Base-by-base conservation (phyloP, 2,797 vertebrate genomes). In the Geotrypetes seraphini region DNA sequence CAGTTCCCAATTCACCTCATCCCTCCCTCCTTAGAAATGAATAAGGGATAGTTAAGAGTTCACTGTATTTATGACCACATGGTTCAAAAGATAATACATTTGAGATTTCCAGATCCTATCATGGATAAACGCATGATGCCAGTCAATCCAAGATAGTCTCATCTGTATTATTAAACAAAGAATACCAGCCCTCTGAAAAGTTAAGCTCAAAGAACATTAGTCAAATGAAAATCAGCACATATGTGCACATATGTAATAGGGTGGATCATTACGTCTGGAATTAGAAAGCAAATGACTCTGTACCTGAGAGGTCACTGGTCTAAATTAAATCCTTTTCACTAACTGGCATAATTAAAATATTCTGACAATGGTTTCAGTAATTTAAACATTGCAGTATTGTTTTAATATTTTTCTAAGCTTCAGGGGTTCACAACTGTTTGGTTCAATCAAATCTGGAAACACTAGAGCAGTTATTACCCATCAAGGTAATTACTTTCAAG, bases 401-500 rank as follows among this genome's bases (percentile, higher is more conserved):
- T 72, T 75, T 77, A 81, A 81, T 83, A 74, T 82, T 79, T 81
- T 81, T 72, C 63, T 72, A 78, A 72, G 75, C 79, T 78, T 63
- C 65, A 65, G 58, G 69, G 79, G 67, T 69, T 75, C 64, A 70
- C 72, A 57, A 70, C 57, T 76, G 69, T 79, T 81, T 79, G 67
- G 79, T 55, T 72, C 75, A 77, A 78, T 81, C 69, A 73, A 77
- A 73, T 53, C 63, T 50, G 60, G 61, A 69, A 79, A 75, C 71
- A 70, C 60, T 53, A 60, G 64, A 81, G 72, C 75, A 81, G 78
- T 85, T 86, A 84, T 85, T 77, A 79, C 75, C 81, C 76, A 83
- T 83, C 79, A 83, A 76, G 72, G 79, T 85, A 86, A 87, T 85
- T 86, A 84, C 80, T 79, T 81, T 83, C 75, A 84, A 85, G 81